phyloP scores from a whole-genome alignment of 2,113 vertebrate genomes.

The Suncus etruscus region DNA sequence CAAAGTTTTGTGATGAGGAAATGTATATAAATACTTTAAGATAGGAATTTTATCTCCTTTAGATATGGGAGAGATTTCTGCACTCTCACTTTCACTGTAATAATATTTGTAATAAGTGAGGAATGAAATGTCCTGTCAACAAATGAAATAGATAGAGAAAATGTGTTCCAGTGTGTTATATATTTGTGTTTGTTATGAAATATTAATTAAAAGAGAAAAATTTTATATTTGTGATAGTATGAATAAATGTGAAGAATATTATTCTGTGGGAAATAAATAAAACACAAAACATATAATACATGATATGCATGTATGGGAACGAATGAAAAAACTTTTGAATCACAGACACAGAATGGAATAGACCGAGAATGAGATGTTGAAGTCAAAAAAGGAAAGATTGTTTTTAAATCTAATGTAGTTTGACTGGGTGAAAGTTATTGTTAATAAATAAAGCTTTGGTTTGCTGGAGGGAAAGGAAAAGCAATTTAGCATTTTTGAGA shows the following conservation, averaged over 20 bases:
- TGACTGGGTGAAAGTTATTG: neutral
- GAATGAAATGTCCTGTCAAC: neutral
- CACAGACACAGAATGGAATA: neutral
- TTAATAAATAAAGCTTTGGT: neutral
- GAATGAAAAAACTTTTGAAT: too few species aligned
- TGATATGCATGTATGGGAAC: neutral
- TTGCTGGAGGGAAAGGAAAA: neutral
- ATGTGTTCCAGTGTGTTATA: neutral
- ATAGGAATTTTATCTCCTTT: neutral
- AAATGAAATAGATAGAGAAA: neutral
- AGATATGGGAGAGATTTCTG: neutral
- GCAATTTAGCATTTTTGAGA: neutral
- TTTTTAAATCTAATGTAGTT: neutral
- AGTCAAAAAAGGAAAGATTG: neutral
- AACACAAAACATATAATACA: neutral
- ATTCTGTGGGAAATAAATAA: slow-evolving; percentile 4
- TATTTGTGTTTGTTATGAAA: neutral
- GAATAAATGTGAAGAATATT: neutral
- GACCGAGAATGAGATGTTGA: neutral
- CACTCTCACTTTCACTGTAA: neutral
- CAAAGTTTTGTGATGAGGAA: neutral
- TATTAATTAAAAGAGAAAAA: neutral
- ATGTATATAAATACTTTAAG: neutral
- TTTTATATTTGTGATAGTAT: neutral
- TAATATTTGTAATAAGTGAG: neutral